Percentiles rank a stretch among this genome's conserved stretches.
Evolutionary conservation across 2,113 vertebrate genomes (phyloP).

Genomic region (Clupea harengus): DNA sequence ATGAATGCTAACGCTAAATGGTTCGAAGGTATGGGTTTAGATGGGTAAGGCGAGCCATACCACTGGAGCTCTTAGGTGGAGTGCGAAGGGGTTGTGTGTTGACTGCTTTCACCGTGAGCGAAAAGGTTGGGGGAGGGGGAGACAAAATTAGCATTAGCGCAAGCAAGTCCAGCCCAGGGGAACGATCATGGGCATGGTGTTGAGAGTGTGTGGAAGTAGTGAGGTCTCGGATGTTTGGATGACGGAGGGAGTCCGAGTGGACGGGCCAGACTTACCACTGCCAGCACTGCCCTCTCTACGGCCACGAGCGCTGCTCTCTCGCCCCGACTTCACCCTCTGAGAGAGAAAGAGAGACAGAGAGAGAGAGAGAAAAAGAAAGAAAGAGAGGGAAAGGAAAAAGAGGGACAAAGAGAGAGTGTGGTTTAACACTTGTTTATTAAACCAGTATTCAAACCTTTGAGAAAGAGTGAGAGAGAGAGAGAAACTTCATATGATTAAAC

Average conservation of each 20-base stretch:
- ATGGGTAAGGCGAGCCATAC: slow-evolving; percentile 26
- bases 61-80: slow-evolving; percentile 55
- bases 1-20: neutral
- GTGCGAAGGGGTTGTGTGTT: slow-evolving; percentile 44
- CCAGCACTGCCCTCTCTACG: slow-evolving; percentile 80
- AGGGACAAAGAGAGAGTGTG: too few relatives aligned
- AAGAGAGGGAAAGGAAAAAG: too few relatives aligned
- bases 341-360: slow-evolving; percentile 20
- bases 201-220: neutral
- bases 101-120: slow-evolving; percentile 30
- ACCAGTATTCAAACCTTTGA: too few relatives aligned
- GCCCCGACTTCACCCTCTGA: slow-evolving; percentile 87
- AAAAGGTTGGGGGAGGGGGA: neutral
- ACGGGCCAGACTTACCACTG: slow-evolving; percentile 76
- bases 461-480: neutral
- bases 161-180: neutral
- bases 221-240: neutral
- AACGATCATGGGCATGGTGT: slow-evolving; percentile 26
- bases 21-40: neutral
- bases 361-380: neutral
- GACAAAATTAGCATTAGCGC: slow-evolving; percentile 22
- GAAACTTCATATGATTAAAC: neutral
- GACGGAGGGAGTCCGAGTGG: neutral
- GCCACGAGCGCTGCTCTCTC: slow-evolving; percentile 79
- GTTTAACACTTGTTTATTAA: too few relatives aligned